A percentile compares a stretch with the other conserved stretches of the same genome.
Evolutionary conservation across 2,888 invertebrate genomes (phyloP).

Genomic region (Arctia plantaginis): DNA sequence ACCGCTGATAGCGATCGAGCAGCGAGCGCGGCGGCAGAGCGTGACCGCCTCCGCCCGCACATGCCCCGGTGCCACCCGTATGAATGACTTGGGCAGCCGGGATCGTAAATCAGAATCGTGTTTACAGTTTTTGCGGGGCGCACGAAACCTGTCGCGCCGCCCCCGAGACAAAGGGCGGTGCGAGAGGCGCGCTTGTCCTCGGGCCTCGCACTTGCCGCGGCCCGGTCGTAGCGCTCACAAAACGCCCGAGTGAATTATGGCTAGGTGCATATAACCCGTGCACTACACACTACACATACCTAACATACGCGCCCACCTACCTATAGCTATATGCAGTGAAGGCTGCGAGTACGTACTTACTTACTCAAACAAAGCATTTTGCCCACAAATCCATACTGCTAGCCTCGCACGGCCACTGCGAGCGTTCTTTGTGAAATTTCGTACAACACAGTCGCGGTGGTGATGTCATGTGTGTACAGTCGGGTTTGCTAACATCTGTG

Average conservation of each 20-base stretch:
- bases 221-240: conserved; percentile 66
- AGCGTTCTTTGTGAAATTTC: conserved; percentile 73
- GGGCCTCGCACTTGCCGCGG: conserved; percentile 46
- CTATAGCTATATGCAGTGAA: conserved; percentile 78
- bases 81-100: conserved; percentile 71
- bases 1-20: conserved; percentile 74
- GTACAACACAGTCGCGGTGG: conserved; percentile 65
- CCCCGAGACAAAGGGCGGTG: conserved; percentile 75
- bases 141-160: conserved; percentile 76
- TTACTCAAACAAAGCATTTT: conserved; percentile 85
- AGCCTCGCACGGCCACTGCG: conserved; percentile 67
- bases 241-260: conserved; percentile 72
- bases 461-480: conserved; percentile 70
- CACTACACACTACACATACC: conserved; percentile 65
- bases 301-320: conserved; percentile 73
- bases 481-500: conserved; percentile 78
- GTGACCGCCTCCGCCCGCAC: conserved; percentile 78
- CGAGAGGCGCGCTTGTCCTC: conserved; percentile 65
- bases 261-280: conserved; percentile 76
- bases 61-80: conserved; percentile 61
- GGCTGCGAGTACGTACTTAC: conserved; percentile 81
- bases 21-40: conserved; percentile 79
- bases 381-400: conserved; percentile 77
- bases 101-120: conserved; percentile 80
- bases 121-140: conserved; percentile 82